Evolutionary conservation across 2,797 vertebrate species (phyloP).

Genomic region (Macrochelys suwanniensis): DNA sequence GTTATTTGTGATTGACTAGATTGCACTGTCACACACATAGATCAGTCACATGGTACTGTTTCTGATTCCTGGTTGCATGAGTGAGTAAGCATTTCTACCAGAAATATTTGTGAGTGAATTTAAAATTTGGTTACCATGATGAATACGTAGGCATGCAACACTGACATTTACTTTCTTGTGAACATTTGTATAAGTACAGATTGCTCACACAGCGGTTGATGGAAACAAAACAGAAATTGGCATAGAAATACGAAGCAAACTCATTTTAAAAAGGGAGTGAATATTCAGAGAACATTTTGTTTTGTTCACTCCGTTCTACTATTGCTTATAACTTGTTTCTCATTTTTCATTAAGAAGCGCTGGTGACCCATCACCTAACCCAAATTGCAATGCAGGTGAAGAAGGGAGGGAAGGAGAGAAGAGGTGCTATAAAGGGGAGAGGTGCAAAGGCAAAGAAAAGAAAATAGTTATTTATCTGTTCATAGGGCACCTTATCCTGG

Average conservation of each 20-base stretch:
- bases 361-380: not conserved
- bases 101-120: not conserved
- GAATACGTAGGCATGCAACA: not conserved
- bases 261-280: not conserved
- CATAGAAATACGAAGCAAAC: not conserved
- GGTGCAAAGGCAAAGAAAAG: not conserved
- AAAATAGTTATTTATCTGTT: not conserved
- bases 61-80: not conserved
- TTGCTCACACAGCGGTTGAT: rapidly evolving
- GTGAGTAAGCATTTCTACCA: rapidly evolving
- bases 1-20: not conserved
- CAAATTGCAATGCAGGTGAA: not conserved
- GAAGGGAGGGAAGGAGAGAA: not conserved
- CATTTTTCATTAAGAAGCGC: not conserved
- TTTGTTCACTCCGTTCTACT: not conserved
- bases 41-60: not conserved
- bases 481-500: not conserved
- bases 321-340: not conserved
- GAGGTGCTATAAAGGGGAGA: rapidly evolving
- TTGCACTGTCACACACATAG: not conserved
- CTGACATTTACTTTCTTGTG: not conserved
- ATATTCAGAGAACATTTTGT: not conserved
- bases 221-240: rapidly evolving
- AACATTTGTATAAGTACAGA: rapidly evolving
- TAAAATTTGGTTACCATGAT: not conserved